These are phyloP conservation scores for Ia io DNA, from an alignment of 2,113 vertebrate genomes.

Conservation along the genomic window DNA sequence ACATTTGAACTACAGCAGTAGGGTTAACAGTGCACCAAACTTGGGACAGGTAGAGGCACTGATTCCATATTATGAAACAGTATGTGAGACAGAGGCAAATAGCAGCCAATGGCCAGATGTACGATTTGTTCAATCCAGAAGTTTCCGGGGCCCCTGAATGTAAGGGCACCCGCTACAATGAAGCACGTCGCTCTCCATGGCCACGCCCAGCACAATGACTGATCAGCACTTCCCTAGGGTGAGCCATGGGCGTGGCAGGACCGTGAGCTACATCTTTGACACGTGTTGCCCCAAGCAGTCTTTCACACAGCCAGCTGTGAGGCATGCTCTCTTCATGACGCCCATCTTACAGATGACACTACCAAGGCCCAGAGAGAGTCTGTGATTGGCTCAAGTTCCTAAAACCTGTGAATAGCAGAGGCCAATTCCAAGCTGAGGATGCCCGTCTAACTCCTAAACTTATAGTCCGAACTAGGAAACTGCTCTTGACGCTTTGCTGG, in stretches of 20 bases:
- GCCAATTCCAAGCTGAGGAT: not conserved
- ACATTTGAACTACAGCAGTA: not conserved
- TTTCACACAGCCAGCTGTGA: not conserved
- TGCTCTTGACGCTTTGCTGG: not conserved
- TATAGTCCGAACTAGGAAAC: not conserved
- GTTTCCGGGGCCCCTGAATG: not conserved
- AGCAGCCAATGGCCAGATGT: not conserved
- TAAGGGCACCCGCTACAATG: not conserved
- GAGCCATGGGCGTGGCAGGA: rapidly evolving
- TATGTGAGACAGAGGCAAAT: not conserved
- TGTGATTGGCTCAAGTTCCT: not conserved
- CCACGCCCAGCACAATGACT: not conserved
- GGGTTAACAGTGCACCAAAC: not conserved
- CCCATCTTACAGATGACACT: not conserved
- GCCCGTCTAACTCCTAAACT: not conserved
- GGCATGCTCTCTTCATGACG: not conserved
- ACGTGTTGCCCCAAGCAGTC: not conserved
- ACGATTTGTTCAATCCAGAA: not conserved
- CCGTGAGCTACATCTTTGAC: not conserved
- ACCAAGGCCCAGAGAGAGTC: not conserved
- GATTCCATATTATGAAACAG: not conserved
- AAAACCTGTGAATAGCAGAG: not conserved
- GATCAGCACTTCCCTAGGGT: not conserved
- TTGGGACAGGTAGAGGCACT: not conserved
- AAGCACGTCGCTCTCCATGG: rapidly evolving